Evolutionary conservation across 1,140 invertebrate genomes (phyloP).

Genomic region (Drosophila athabasca): DNA sequence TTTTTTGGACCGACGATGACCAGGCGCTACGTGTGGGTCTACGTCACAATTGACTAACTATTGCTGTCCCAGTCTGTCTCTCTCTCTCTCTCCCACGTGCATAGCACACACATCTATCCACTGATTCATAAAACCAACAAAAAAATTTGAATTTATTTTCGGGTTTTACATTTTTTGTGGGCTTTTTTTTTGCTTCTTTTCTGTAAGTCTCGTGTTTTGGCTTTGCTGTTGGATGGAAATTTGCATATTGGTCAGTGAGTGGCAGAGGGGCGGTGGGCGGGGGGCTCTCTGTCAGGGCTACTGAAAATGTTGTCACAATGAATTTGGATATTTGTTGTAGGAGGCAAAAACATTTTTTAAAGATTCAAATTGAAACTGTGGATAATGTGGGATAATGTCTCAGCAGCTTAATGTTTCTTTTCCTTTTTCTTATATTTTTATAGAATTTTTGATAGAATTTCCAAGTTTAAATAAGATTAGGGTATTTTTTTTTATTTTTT

Average conservation of each 20-base stretch:
- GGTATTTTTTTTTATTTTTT: no score
- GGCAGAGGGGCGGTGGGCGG: constrained; percentile 19
- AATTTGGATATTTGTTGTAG: constrained; percentile 16
- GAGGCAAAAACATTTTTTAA: constrained; percentile 21
- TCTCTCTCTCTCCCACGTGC: constrained; percentile 13
- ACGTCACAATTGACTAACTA: constrained; percentile 15
- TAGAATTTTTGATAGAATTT: no score
- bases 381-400: constrained; percentile 35
- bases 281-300: no score
- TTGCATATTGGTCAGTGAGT: constrained; percentile 56
- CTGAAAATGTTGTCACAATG: constrained; percentile 19
- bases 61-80: neutral
- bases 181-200: constrained; percentile 30
- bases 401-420: constrained; percentile 1
- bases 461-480: no score
- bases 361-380: constrained; percentile 28
- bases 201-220: neutral
- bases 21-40: constrained; percentile 19
- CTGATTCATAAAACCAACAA: constrained; percentile 64
- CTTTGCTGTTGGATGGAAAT: constrained; percentile 30
- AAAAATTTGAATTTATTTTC: constrained; percentile 69
- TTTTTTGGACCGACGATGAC: constrained; percentile 54
- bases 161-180: constrained; percentile 49
- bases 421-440: no score
- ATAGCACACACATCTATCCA: constrained; percentile 30